A percentile compares a stretch with the other conserved stretches of the same genome.
phyloP scores from a whole-genome alignment of 2,113 vertebrate species.

The Paradoxurus hermaphroditus region DNA sequence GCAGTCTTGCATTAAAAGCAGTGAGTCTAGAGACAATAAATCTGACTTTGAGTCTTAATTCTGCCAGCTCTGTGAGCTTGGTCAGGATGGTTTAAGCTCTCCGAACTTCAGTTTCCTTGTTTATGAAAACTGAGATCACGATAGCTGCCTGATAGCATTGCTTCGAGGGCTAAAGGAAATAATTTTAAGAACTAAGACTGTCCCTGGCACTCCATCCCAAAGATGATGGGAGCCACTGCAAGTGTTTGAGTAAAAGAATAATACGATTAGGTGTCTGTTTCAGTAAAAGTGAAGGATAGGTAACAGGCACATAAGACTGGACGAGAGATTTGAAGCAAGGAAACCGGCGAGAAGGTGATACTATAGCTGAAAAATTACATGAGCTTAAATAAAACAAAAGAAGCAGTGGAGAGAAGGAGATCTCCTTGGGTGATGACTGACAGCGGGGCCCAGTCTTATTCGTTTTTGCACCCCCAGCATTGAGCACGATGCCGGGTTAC shows the following conservation, averaged over 20 bases:
- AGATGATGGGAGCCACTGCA: background rate
- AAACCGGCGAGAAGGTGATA: background rate
- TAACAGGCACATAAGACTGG: background rate
- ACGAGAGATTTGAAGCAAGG: background rate
- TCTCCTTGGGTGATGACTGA: background rate
- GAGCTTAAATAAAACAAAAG: background rate
- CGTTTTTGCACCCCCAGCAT: background rate
- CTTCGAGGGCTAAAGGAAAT: background rate
- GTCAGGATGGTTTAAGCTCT: background rate
- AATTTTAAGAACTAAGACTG: background rate
- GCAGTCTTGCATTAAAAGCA: background rate
- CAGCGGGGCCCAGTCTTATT: background rate
- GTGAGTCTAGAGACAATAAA: background rate
- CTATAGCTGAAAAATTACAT: background rate
- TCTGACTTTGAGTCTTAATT: background rate
- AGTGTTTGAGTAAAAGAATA: slow-evolving; percentile 20
- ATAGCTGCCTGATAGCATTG: background rate
- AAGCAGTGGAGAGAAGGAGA: background rate
- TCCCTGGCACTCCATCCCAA: background rate
- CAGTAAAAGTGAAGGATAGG: background rate
- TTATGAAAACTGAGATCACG: background rate
- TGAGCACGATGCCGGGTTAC: background rate
- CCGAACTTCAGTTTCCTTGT: background rate
- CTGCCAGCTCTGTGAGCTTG: background rate
- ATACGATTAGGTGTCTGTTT: background rate